Conservation (phyloP, 2,888 invertebrate species). For the Podotricha telesiphe region DNA sequence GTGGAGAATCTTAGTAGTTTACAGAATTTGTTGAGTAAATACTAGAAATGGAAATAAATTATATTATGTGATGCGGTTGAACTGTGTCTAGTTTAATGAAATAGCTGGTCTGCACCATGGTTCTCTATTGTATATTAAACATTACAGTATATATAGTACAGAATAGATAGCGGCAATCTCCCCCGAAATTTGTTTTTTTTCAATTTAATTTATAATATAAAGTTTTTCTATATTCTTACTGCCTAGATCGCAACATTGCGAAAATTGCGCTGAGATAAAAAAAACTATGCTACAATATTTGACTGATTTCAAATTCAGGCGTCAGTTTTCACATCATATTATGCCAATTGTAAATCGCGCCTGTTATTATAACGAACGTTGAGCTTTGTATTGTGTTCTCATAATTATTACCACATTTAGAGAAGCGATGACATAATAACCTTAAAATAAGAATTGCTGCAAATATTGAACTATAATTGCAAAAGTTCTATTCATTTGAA, state of each 20-base stretch:
- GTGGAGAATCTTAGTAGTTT: not conserved
- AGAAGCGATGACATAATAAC: slow-evolving; percentile 25
- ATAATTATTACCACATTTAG: slow-evolving; percentile 26
- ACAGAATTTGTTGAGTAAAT: not conserved
- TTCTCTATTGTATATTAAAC: too few species aligned
- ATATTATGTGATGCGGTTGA: too few species aligned
- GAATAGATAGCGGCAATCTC: too few species aligned
- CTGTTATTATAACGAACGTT: slow-evolving; percentile 6
- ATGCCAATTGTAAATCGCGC: slow-evolving; percentile 21
- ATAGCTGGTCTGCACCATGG: too few species aligned
- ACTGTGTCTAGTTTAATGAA: too few species aligned
- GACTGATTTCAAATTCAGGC: not conserved
- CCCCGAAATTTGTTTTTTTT: too few species aligned
- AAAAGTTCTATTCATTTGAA: not conserved
- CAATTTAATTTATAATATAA: too few species aligned
- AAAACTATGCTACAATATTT: not conserved
- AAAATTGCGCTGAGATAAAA: not conserved
- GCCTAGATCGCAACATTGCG: not conserved
- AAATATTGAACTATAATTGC: slow-evolving; percentile 7
- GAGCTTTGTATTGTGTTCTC: slow-evolving; percentile 13
- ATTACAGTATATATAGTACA: too few species aligned
- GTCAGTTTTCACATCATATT: slow-evolving; percentile 4
- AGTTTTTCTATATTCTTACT: too few species aligned
- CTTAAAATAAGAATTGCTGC: slow-evolving; percentile 15
- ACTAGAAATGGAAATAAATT: too few species aligned